Conservation (phyloP, 2,888 invertebrate genomes). For the Caenorhabditis afra region DNA sequence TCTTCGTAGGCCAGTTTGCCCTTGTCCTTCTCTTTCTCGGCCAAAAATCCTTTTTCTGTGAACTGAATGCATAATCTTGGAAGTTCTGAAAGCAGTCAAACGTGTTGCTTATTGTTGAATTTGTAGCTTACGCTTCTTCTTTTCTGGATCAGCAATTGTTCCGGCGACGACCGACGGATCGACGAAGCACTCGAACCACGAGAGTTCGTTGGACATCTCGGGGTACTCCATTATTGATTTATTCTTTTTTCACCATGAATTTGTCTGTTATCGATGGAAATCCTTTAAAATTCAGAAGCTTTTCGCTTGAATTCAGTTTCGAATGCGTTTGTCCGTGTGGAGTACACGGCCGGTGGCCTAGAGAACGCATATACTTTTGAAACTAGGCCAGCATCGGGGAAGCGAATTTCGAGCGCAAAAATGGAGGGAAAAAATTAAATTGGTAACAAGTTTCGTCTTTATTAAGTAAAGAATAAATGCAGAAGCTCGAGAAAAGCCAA, state of each 20-base stretch:
- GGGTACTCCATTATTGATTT: slow-evolving; percentile 15
- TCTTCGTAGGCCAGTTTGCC: slow-evolving; percentile 58
- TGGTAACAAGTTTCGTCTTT: background rate
- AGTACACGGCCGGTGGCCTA: slow-evolving; percentile 8
- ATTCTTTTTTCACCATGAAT: background rate
- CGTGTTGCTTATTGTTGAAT: background rate
- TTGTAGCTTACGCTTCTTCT: slow-evolving; percentile 26
- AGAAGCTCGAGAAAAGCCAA: background rate
- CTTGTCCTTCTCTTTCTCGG: slow-evolving; percentile 51
- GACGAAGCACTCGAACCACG: slow-evolving; percentile 57
- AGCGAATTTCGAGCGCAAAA: no score
- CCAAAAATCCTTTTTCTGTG: slow-evolving; percentile 52
- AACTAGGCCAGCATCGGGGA: no score
- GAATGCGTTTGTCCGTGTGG: background rate
- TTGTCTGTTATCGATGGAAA: background rate
- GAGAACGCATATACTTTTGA: background rate
- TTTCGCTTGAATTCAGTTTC: no score
- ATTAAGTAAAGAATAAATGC: slow-evolving; percentile 18
- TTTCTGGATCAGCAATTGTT: slow-evolving; percentile 37
- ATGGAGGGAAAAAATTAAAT: no score
- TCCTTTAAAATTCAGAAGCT: background rate
- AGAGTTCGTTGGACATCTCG: slow-evolving; percentile 20
- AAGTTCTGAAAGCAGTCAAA: slow-evolving; percentile 21
- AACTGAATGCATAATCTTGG: slow-evolving; percentile 56
- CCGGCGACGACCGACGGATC: slow-evolving; percentile 25